Conservation (phyloP, 2,113 vertebrate genomes). For the Mesembrinibis cayennensis region DNA sequence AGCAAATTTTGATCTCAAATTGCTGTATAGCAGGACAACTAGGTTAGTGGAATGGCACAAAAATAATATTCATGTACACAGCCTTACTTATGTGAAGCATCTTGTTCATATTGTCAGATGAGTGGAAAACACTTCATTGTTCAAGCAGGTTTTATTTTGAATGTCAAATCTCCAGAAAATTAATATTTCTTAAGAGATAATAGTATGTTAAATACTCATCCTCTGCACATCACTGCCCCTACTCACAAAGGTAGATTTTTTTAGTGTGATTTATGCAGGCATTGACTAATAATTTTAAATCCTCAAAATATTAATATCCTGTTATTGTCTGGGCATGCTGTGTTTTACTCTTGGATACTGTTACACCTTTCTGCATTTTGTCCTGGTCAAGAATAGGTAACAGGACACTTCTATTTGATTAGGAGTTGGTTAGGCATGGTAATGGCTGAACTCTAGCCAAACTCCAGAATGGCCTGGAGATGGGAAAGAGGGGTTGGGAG, state of each 20-base stretch:
- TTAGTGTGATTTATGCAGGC: not conserved
- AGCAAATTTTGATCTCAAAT: not conserved
- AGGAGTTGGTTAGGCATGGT: not conserved
- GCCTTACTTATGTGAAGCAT: not conserved
- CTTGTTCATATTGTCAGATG: not conserved
- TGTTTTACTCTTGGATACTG: not conserved
- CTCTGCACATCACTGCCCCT: not conserved
- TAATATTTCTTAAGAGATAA: not conserved
- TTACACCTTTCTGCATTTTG: not conserved
- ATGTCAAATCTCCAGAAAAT: not conserved
- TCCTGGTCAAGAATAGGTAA: not conserved
- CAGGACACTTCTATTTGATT: not conserved
- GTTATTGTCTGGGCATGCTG: not conserved
- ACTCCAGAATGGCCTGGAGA: not conserved
- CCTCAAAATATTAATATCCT: not conserved
- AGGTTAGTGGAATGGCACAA: not conserved
- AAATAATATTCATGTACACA: not conserved
- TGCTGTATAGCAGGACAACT: fast-evolving
- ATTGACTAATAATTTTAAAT: not conserved
- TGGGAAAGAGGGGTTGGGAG: not conserved
- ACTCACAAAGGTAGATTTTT: not conserved
- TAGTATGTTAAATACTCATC: not conserved
- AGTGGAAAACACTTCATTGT: not conserved
- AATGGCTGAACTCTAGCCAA: not conserved
- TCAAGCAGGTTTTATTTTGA: not conserved